A percentile compares a stretch with the other conserved stretches of the same genome.
Conservation (phyloP, 2,797 vertebrate genomes). For the Hydrocynus forskahlii region DNA sequence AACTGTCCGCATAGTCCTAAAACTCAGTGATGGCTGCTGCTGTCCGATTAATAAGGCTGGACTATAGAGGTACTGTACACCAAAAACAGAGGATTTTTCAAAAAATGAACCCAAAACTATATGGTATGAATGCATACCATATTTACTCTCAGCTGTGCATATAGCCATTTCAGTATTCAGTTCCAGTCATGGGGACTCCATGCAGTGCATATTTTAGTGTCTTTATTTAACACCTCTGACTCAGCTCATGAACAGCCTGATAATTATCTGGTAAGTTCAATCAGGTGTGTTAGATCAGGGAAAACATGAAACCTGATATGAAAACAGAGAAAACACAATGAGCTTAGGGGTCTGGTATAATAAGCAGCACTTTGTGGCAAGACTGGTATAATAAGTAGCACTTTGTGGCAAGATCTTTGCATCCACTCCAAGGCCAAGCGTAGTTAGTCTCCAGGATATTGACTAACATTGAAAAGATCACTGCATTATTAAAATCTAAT, state of each 20-base stretch:
- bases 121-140: background rate
- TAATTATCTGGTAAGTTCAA: conserved; percentile 7
- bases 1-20: background rate
- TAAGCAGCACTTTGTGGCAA: background rate
- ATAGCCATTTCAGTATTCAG: background rate
- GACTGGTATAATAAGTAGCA: background rate
- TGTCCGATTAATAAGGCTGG: background rate
- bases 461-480: conserved; percentile 27
- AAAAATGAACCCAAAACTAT: background rate
- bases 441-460: conserved; percentile 21
- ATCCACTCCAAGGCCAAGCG: conserved; percentile 9
- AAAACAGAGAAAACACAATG: conserved; percentile 5
- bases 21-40: background rate
- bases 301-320: background rate
- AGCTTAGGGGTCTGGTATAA: background rate
- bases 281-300: background rate
- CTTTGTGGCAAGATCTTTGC: background rate
- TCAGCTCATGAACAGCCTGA: conserved; percentile 7
- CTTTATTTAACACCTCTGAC: background rate
- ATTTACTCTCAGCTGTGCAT: too few relatives aligned
- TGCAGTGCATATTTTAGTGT: background rate
- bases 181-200: background rate
- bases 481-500: conserved; percentile 47
- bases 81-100: background rate
- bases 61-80: background rate